Conservation (phyloP, 2,888 invertebrate species). For the Rutpela maculata region DNA sequence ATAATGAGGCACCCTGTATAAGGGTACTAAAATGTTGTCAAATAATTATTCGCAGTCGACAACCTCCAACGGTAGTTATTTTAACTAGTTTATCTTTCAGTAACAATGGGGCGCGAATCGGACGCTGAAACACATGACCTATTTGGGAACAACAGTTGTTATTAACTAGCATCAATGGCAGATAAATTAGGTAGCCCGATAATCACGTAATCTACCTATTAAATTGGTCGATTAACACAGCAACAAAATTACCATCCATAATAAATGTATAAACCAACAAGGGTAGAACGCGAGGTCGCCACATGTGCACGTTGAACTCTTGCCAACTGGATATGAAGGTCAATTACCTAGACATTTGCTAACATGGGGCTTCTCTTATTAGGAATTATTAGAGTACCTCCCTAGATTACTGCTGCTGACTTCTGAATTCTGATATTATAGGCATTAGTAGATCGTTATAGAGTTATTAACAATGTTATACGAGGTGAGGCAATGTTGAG, state of each 20-base stretch:
- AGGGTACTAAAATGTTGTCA: too few relatives aligned
- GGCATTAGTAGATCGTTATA: not conserved
- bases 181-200: slow-evolving; percentile 35
- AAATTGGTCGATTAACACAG: slow-evolving; percentile 43
- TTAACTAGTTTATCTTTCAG: not conserved
- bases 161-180: slow-evolving; percentile 32
- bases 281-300: slow-evolving; percentile 11
- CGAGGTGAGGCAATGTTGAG: not conserved
- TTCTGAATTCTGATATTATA: not conserved
- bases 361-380: slow-evolving; percentile 8
- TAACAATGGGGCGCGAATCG: not conserved
- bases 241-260: slow-evolving; percentile 39
- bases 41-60: too few relatives aligned
- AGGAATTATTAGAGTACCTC: not conserved
- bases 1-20: too few relatives aligned
- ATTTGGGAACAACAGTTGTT: slow-evolving; percentile 31
- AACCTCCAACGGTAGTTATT: not conserved
- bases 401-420: not conserved
- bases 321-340: slow-evolving; percentile 15
- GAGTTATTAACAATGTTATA: not conserved
- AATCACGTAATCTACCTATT: slow-evolving; percentile 42
- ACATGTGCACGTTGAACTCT: slow-evolving; percentile 14
- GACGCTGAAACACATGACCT: slow-evolving; percentile 6
- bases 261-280: slow-evolving; percentile 26
- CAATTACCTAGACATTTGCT: slow-evolving; percentile 3